Base-by-base conservation (phyloP, 2,888 invertebrate genomes). In the Anaspis maculata region DNA sequence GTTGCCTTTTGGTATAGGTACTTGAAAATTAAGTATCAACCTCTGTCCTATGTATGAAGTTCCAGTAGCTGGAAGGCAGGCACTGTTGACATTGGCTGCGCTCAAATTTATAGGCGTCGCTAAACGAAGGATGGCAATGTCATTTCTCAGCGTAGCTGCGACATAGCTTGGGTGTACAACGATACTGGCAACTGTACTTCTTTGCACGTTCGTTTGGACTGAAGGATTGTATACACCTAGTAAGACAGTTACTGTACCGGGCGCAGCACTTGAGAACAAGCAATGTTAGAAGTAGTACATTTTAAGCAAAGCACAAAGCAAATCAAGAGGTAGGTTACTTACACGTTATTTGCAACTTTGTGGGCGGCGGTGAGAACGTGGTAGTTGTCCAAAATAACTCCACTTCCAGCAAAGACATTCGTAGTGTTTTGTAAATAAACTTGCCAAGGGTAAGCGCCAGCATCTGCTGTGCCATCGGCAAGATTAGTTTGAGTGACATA, bases 61-160 rank as follows among this genome's bases (percentile, higher is more conserved):
- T 44, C 58, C 39, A 27, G 41, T 49, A 0, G 71, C 59, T 9
- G 77, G 76, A 30, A 80, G 61, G 50, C 82, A 82, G 5, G 74
- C 72, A 14, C 76, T 74, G 40, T 74, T 74, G 10, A 82, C 72
- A 0, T 76, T 76, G 1, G 69, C 59, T 2, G 67, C 69, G 4
- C 73, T 61, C 10, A 74, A 71, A 1, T 72, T 70, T 11, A 80
- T 74, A 1, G 76, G 54, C 0, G 69, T 53, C 45, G 73, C 66
- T n/a, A 94, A 62, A 37, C 77, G 72, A 15, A 94, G 59, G 1
- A 94, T 70, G 1, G 89, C 90, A 19, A 94, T 72, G 58, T 91
- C 87, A 56, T 85, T 87, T 45, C 79, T 77, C 25, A 91, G 69
- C 42, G 83, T 87, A 33, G 69, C 70, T 0, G 77, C 62, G 54